phyloP scores from a whole-genome alignment of 2,113 vertebrate genomes.

The Chionomys nivalis region DNA sequence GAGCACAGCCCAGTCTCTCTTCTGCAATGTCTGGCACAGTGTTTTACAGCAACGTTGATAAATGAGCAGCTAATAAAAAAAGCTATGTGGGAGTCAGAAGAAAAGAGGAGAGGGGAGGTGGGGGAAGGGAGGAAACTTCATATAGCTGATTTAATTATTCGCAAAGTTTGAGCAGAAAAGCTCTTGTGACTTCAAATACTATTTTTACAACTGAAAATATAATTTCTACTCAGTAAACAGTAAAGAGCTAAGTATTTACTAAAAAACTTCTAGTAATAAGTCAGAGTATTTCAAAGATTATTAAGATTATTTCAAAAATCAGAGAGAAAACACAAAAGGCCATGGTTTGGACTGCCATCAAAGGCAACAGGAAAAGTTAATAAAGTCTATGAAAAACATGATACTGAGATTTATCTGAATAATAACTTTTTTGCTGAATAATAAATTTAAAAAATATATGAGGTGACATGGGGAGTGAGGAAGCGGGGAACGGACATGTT shows the following conservation, averaged over 20 bases:
- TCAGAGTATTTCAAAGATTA: not conserved
- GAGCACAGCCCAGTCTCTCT: not conserved
- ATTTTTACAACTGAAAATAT: not conserved
- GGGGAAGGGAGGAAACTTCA: not conserved
- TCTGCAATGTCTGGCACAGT: not conserved
- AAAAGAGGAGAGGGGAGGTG: too few species aligned
- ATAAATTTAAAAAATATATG: not conserved
- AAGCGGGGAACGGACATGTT: conserved; percentile 10
- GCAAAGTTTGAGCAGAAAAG: not conserved
- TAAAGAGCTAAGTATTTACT: not conserved
- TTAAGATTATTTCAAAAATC: conserved; percentile 8
- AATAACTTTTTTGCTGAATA: not conserved
- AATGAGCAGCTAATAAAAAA: not conserved
- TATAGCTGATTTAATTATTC: not conserved
- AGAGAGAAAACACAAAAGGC: not conserved
- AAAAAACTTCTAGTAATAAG: not conserved
- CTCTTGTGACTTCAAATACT: not conserved
- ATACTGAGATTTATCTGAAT: not conserved
- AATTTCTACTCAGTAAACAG: not conserved
- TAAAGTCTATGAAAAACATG: not conserved
- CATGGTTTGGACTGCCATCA: not conserved
- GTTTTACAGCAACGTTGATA: not conserved
- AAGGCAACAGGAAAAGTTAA: not conserved
- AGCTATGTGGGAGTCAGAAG: not conserved
- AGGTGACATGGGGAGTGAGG: not conserved